These are phyloP conservation scores for Molossus molossus DNA, from an alignment of 2,797 vertebrate species.

Conservation along the genomic window DNA sequence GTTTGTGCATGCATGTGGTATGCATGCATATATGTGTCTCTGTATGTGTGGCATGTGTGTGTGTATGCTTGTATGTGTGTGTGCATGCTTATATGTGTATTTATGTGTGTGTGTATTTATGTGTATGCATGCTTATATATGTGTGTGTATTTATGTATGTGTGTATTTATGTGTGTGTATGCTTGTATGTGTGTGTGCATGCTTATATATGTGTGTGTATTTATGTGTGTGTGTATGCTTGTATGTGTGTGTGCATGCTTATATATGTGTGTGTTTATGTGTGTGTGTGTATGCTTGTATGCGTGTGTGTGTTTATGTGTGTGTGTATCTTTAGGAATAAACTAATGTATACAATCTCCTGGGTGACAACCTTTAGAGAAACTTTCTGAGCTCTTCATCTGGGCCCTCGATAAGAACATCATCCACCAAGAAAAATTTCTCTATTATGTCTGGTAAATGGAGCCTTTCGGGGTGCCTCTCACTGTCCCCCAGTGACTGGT, in stretches of 20 bases:
- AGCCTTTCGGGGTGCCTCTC: not conserved
- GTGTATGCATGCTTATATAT: not conserved
- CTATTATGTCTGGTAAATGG: not conserved
- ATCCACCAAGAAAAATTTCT: not conserved
- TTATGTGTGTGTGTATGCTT: not conserved
- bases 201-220: too few relatives aligned
- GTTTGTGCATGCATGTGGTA: not conserved
- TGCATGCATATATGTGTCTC: not conserved
- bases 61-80: too few relatives aligned
- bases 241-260: too few relatives aligned
- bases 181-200: too few relatives aligned
- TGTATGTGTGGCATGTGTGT: rapidly evolving
- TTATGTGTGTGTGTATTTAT: not conserved
- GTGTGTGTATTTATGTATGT: too few relatives aligned
- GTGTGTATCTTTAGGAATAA: not conserved
- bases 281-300: not conserved
- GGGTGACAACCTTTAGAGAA: not conserved
- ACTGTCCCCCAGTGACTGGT: not conserved
- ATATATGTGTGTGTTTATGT: too few relatives aligned
- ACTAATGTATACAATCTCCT: not conserved
- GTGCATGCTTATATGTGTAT: too few relatives aligned
- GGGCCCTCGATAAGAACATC: not conserved
- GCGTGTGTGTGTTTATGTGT: too few relatives aligned
- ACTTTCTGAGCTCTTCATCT: not conserved
- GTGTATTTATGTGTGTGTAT: not conserved